These are phyloP conservation scores for Tenualosa thibaudeaui DNA, from an alignment of 2,797 vertebrate species.

Conservation along the genomic window DNA sequence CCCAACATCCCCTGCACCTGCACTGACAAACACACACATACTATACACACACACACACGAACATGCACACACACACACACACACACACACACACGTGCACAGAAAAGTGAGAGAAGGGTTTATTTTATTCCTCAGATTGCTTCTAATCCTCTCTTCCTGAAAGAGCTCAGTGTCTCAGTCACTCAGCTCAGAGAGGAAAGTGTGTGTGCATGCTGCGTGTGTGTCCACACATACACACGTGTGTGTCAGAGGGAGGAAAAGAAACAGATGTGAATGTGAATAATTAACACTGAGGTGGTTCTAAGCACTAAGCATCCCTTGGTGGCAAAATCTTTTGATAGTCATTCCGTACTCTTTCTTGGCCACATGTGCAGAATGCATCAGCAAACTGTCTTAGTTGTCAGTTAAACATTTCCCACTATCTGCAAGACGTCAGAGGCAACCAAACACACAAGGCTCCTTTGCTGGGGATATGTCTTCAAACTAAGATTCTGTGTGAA, in stretches of 20 bases:
- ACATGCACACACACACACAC: neutral
- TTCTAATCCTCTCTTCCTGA: slow-evolving; percentile 8
- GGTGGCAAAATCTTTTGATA: neutral
- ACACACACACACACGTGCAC: neutral
- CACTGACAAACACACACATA: neutral
- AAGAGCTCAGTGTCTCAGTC: slow-evolving; percentile 9
- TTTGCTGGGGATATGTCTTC: neutral
- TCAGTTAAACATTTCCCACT: neutral
- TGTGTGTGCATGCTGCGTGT: neutral
- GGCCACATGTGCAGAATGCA: neutral
- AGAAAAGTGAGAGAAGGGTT: slow-evolving; percentile 16
- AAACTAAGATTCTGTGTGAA: neutral
- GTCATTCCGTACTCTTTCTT: neutral
- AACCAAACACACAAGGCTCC: neutral
- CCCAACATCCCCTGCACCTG: slow-evolving; percentile 13
- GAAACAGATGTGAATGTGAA: neutral
- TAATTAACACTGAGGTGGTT: slow-evolving; percentile 5
- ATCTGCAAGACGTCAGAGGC: neutral
- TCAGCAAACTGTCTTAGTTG: neutral
- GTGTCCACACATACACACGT: neutral
- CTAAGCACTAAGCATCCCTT: neutral
- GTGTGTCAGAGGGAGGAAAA: neutral
- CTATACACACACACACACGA: slow-evolving; percentile 11
- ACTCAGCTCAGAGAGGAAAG: neutral
- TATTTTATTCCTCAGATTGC: slow-evolving; percentile 21